Evolutionary conservation across 2,797 vertebrate genomes (phyloP), one percentile per base, ranked within the genome.

Genomic region (Chloroceryle amazona): DNA sequence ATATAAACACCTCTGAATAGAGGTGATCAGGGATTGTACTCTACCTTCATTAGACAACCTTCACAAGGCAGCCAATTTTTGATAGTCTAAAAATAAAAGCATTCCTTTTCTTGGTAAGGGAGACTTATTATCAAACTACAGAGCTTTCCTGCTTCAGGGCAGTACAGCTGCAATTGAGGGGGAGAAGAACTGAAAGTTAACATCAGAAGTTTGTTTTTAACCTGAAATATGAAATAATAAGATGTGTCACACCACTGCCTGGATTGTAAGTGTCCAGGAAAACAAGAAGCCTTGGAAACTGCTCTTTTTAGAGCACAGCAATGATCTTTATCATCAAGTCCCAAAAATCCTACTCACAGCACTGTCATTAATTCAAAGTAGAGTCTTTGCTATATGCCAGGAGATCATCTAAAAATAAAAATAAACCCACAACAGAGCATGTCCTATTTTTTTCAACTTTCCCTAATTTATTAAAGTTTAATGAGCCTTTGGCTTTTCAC

Each of bases 51-150:
- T 55, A 94, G 83, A 88, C 85, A 94, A 21, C 80, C 51, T 29
- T 66, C 85, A 90, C 80, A 95, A 95, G 90, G 91, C 82, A 89
- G 91, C 87, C 73, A 5, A 16, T 72, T 94, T 91, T 46, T 92
- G 85, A 80, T 49, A 66, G 73, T 16, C 95, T 94, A 90, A 95
- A 96, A 96, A 96, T 90, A 96, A 95, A 96, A 84, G 42, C 23
- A 1, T 49, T 94, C 31, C 76, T 89, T 89, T 23, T 42, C 62
- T 76, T 54, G 16, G 70, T 13, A 29, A 89, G 62, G 37, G 44
- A 89, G 66, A 57, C 39, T 92, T 74, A 86, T 80, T 96, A 82
- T 76, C 44, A 70, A 87, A 49, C 82, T 52, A 29, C 25, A 84
- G 76, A 96, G 70, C 88, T 79, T 66, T 75, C 55, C 76, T 68